A percentile compares a stretch with the other conserved stretches of the same genome.
Conservation (phyloP, 1,140 invertebrate species). For the Scaptomyza montana region DNA sequence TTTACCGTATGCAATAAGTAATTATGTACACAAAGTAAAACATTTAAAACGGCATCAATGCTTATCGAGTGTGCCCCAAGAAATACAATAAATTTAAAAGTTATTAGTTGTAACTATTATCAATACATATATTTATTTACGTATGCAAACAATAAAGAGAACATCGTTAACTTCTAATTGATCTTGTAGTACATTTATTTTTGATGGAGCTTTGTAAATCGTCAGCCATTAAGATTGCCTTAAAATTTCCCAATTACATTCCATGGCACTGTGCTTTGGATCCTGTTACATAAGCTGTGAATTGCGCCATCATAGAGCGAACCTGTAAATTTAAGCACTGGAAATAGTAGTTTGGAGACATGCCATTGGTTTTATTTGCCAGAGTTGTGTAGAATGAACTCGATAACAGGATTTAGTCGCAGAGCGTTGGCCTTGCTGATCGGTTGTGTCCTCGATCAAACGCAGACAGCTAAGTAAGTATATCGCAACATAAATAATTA, state of each 20-base stretch:
- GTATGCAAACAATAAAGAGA: constrained; percentile 76
- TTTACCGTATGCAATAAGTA: constrained; percentile 46
- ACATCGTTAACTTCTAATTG: constrained; percentile 64
- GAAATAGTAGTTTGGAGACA: not conserved
- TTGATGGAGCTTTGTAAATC: too few species aligned
- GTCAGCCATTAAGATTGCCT: too few species aligned
- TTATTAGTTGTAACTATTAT: constrained; percentile 77
- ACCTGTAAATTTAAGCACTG: too few species aligned
- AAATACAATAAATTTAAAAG: constrained; percentile 57
- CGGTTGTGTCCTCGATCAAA: too few species aligned
- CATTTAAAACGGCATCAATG: constrained; percentile 24
- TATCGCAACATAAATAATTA: too few species aligned
- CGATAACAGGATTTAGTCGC: too few species aligned
- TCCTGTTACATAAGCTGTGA: too few species aligned
- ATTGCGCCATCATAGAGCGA: too few species aligned
- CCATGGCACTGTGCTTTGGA: too few species aligned
- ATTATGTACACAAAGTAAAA: constrained; percentile 25
- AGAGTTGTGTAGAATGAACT: too few species aligned
- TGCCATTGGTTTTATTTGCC: not conserved
- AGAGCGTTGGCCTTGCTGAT: too few species aligned
- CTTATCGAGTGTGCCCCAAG: constrained; percentile 39
- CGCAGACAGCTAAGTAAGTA: too few species aligned
- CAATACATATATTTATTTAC: constrained; percentile 79
- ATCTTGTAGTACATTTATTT: not conserved
- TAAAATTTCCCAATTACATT: not conserved